These are phyloP conservation scores for Agrotis ipsilon DNA, from an alignment of 2,888 invertebrate genomes.

Conservation along the genomic window DNA sequence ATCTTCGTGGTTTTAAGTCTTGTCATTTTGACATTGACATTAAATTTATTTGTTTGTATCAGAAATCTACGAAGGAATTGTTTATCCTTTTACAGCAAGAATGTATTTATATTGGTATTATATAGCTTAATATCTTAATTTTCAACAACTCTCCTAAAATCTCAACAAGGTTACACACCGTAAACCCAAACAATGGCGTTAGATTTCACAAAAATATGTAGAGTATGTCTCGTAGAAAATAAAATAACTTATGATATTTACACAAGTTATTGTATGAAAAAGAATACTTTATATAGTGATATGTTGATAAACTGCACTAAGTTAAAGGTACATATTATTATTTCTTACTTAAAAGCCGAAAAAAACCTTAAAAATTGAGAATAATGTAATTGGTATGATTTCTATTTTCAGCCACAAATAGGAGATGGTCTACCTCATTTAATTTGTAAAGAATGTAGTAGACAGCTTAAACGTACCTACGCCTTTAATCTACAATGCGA, in stretches of 20 bases:
- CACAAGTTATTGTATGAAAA: conserved; percentile 80
- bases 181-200: conserved; percentile 62
- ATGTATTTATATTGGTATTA: conserved; percentile 15
- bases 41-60: conserved; percentile 45
- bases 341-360: background rate
- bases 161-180: background rate
- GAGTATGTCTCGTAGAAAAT: conserved; percentile 80
- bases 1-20: background rate
- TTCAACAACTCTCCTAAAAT: conserved; percentile 5
- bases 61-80: conserved; percentile 22
- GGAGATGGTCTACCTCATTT: conserved; percentile 82
- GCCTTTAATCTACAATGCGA: conserved; percentile 82
- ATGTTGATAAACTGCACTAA: conserved; percentile 84
- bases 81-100: conserved; percentile 7
- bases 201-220: conserved; percentile 83
- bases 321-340: conserved; percentile 76
- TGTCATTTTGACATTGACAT: conserved; percentile 47
- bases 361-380: background rate
- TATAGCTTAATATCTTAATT: conserved; percentile 57
- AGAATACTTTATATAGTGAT: conserved; percentile 80
- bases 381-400: conserved; percentile 21
- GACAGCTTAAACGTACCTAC: conserved; percentile 81
- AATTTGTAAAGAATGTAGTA: conserved; percentile 85
- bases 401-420: conserved; percentile 75
- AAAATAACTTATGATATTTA: conserved; percentile 82